Evolutionary conservation across 2,113 vertebrate genomes (phyloP), one percentile per base, ranked within the genome.

Genomic region (Trematomus loennbergii): DNA sequence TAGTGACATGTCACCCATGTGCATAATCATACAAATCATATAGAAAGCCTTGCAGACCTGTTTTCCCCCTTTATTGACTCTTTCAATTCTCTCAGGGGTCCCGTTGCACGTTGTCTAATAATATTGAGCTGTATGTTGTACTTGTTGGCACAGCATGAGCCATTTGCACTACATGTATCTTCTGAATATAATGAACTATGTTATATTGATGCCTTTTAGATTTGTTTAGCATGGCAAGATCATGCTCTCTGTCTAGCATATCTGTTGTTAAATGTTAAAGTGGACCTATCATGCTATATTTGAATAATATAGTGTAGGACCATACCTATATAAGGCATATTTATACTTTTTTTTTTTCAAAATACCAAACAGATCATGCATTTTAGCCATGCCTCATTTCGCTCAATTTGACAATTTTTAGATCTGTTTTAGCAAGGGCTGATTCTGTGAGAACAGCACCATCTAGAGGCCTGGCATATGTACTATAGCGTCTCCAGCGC

Each of bases 101-200:
- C 36, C 36, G 1, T 40, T 40, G 36, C 36, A 40, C 36, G 36
- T 6, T 40, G 36, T 40, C 36, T 40, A 8, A 8, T 50, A 72
- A 25, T 40, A 12, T 80, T 50, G 60, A 53, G 7, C 40, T 20
- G 25, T 46, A 25, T 61, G 7, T 59, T 74, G 52, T 49, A 68
- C 18, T 40, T 66, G 16, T 71, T 58, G 40, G 52, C 53, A 71
- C 48, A 62, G 67, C 57, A 70, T 52, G 40, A 76, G 33, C 45
- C 48, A 22, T 81, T 87, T 85, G 63, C 77, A 82, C 80, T 84
- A 83, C 75, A 63, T 40, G 13, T 4, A 15, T 0, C n/a, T 65
- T 16, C 18, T 20, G 1, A 12, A 0, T 54, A 60, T 25, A 33
- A 3, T 40, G 20, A 65, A n/a, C 52, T 20, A 25, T 61, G 48